Percentiles rank a stretch among this genome's conserved stretches.
phyloP scores from a whole-genome alignment of 2,888 invertebrate genomes.

The Nephrotoma flavescens region DNA sequence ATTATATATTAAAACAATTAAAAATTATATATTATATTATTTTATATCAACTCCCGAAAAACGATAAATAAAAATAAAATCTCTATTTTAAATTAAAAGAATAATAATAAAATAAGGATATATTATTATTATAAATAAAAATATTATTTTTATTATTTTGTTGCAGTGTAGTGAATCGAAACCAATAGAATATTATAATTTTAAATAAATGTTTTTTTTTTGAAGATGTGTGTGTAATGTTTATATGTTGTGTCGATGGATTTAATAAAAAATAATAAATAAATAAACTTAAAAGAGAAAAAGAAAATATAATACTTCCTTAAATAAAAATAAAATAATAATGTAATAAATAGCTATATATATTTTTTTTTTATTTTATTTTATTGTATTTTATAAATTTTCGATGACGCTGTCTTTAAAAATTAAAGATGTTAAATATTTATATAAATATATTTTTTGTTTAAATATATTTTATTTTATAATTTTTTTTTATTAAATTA shows the following conservation, averaged over 20 bases:
- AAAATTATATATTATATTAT: neutral
- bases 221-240: neutral
- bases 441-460: neutral
- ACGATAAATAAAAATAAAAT: neutral
- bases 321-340: neutral
- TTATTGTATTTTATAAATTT: neutral
- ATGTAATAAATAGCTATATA: neutral
- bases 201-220: neutral
- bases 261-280: neutral
- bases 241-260: neutral
- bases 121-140: neutral
- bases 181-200: neutral
- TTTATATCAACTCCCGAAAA: neutral
- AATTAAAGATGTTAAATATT: conserved; percentile 1
- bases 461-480: neutral
- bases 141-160: neutral
- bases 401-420: neutral
- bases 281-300: neutral
- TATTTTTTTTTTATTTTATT: neutral
- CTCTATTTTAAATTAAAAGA: neutral
- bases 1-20: neutral
- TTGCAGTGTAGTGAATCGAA: neutral
- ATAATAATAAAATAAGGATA: neutral
- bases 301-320: neutral
- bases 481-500: neutral